Evolutionary conservation across 2,797 vertebrate genomes (phyloP), one percentile per base, ranked within the genome.

Genomic region (Helostoma temminkii): DNA sequence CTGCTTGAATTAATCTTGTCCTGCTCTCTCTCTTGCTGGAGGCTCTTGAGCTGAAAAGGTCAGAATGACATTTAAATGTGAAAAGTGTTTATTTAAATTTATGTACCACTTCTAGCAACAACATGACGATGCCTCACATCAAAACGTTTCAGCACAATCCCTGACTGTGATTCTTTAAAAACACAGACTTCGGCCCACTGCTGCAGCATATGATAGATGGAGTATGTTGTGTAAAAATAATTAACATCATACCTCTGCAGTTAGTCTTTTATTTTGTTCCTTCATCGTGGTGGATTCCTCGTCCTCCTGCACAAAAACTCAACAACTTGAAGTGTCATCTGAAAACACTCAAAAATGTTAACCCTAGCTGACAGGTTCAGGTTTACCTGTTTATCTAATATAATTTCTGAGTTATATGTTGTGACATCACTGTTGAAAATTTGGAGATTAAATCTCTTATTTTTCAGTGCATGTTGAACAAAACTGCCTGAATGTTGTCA

Each of bases 221-320:
- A n/a, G 61, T 16, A 3, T 48, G 18, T 42, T 41, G 15, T 0
- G n/a, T 49, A 16, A 55, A 65, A 41, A 14, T 32, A 45, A 42
- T 2, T 34, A 19, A 43, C 3, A 48, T 37, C 9, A 12, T 45
- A 90, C 91, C 81, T 88, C 66, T 73, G 39, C 21, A 18, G 25
- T 5, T 25, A 88, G 71, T 28, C 63, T 81, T 53, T 83, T 76
- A 56, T 88, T 87, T 58, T 87, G 54, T 34, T 87, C 63, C 39
- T 68, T 80, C 22, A 84, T 16, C 21, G 9, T 4, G 2, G 5
- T 43, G 9, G 48, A 66, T 72, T 90, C 76, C 5, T 69, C n/a
- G n/a, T n/a, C 64, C 50, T 89, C 79, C 91, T 92, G 57, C 47
- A 72, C 24, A 52, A 32, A 71, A 37, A 61, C 5, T 45, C 5